Base-by-base conservation (phyloP, 1,140 invertebrate genomes). In the Cepaea nemoralis region DNA sequence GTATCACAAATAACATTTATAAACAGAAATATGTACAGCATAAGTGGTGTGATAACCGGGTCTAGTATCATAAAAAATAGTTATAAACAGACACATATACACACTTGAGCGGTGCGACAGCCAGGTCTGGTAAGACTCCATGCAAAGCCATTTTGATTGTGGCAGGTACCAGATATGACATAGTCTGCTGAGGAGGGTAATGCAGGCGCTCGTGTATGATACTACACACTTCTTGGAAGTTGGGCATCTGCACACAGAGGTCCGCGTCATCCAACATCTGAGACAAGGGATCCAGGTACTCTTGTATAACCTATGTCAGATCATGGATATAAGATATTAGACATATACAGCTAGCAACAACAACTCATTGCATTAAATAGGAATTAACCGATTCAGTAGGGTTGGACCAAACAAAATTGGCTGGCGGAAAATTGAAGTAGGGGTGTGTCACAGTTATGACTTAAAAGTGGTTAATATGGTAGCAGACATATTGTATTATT, bases 61-160 rank as follows among this genome's bases (percentile, higher is more conserved):
- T 45, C n/a, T 45, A 45, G 8, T 45, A 19, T 19, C 42, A 45
- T 19, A 45, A 10, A 8, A 45, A 45, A 45, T 19, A 10, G 42
- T 10, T 19, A 45, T 45, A 45, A 8, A 19, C 33, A 5, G 10
- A 31, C 59, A 31, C 27, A 2, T 31, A 31, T 31, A 63, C 59
- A 63, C 31, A 75, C 73, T 45, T 6, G 24, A 50, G 1, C 16
- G 73, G 73, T 27, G 19, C 27, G n/a, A 75, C 50, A 8, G 1
- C 22, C 22, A 48, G 22, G 31, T 45, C 73, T 31, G 73, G 27
- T n/a, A 50, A 22, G 22, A 50, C 12, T 48, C 73, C 73, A 75
- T 75, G 45, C 1, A 75, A 75, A 33, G 39, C 45, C 48, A 75
- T 50, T 19, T 50, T 75, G 42, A 55, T 50, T 12, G 31, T n/a